Evolutionary conservation across 2,888 invertebrate species (phyloP).

Genomic region (Drosophila pseudotakahashii): DNA sequence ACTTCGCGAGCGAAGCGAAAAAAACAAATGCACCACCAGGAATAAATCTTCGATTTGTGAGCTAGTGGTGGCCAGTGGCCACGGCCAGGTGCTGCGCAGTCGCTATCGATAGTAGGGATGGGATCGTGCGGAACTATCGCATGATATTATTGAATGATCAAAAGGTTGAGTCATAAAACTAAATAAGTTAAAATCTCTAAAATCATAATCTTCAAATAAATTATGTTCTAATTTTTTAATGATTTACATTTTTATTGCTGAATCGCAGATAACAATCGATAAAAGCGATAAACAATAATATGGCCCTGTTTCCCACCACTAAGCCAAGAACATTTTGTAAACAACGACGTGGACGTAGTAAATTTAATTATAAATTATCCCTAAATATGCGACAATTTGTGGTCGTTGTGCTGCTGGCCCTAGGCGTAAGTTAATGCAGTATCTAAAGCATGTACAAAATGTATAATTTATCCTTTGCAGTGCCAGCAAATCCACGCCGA

Average conservation of each 20-base stretch:
- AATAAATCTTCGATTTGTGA: constrained; percentile 23
- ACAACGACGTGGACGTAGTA: constrained; percentile 64
- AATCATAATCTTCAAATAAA: too few relatives aligned
- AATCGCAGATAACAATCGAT: not conserved
- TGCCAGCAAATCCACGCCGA: constrained; percentile 83
- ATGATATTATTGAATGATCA: not conserved
- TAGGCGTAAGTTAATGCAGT: constrained; percentile 45
- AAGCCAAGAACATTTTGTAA: constrained; percentile 49
- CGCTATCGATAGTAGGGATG: not conserved
- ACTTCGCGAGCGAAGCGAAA: constrained; percentile 35
- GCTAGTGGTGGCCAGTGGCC: constrained; percentile 11
- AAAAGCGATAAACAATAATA: too few relatives aligned
- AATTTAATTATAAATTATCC: constrained; percentile 33
- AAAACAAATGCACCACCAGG: constrained; percentile 30
- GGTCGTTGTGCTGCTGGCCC: constrained; percentile 39
- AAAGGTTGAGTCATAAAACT: too few relatives aligned
- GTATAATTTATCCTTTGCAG: constrained; percentile 1
- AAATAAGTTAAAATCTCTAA: too few relatives aligned
- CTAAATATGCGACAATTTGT: constrained; percentile 46
- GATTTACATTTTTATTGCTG: too few relatives aligned
- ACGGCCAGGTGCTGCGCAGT: not conserved
- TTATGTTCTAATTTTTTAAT: too few relatives aligned
- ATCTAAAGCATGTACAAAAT: rapidly evolving
- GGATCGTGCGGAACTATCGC: not conserved
- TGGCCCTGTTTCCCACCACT: too few relatives aligned